Base-by-base conservation (phyloP, 2,888 invertebrate species). In the Coenonympha glycerion region DNA sequence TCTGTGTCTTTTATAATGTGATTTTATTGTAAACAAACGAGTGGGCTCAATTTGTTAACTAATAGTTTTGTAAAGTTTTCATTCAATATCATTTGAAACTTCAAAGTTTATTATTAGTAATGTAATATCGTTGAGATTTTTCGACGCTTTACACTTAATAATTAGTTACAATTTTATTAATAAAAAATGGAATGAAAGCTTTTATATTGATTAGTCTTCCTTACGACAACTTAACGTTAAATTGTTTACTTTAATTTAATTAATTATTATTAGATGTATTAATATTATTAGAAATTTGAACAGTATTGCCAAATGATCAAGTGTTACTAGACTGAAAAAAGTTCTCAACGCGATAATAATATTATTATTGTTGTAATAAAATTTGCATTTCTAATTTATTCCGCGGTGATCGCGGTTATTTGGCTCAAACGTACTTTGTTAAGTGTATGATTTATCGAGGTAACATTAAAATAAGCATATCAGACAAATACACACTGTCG, bases 271-370 rank as follows among this genome's bases (percentile, higher is more conserved):
- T n/a, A n/a, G n/a, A n/a, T n/a, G n/a, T 75, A 68, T 65, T 76
- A 22, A 65, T 77, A 69, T 72, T 72, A 69, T 70, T 61, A 71
- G 60, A 78, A 80, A 69, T 65, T 69, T 73, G 66, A 81, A 81
- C 78, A 82, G 77, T 80, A 84, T 85, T 87, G 87, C 87, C 87
- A 87, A 87, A 86, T 85, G 77, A 85, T 81, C 82, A 82, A 83
- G 78, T 79, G 67, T 80, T 74, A 78, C 83, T 85, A 87, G 87
- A 87, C 87, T 87, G 87, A 39, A 86, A 73, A 66, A 59, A 62
- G 73, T 63, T 58, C 59, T 55, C 58, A 55, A 48, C 21, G n/a
- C n/a, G n/a, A n/a, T n/a, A n/a, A n/a, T n/a, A n/a, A n/a, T n/a
- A n/a, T n/a, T n/a, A n/a, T n/a, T n/a, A 48, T 33, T 63, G 60